phyloP scores from a whole-genome alignment of 2,888 invertebrate species.

The Dione vanillae region DNA sequence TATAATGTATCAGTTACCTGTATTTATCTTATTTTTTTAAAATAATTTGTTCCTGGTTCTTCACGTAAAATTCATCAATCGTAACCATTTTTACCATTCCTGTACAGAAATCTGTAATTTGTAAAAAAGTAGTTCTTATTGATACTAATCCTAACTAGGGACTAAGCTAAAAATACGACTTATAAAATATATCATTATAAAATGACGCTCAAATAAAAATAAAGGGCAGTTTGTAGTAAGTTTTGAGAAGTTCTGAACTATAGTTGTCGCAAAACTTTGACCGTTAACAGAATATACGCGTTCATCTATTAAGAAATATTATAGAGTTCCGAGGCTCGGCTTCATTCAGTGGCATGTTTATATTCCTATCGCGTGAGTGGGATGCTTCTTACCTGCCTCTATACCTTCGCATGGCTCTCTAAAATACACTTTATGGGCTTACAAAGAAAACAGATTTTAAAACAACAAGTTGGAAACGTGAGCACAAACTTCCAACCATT shows the following conservation, averaged over 20 bases:
- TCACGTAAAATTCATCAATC: too few species aligned
- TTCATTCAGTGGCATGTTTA: slow-evolving; percentile 56
- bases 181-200: slow-evolving; percentile 24
- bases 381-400: slow-evolving; percentile 49
- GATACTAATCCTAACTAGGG: not conserved
- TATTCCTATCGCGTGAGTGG: slow-evolving; percentile 59
- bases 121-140: not conserved
- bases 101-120: too few species aligned
- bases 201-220: slow-evolving; percentile 40
- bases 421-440: slow-evolving; percentile 59
- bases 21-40: too few species aligned
- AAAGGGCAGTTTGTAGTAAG: slow-evolving; percentile 40
- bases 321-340: slow-evolving; percentile 59
- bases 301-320: slow-evolving; percentile 77
- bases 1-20: too few species aligned
- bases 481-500: slow-evolving; percentile 62
- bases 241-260: slow-evolving; percentile 51
- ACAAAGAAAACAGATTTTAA: slow-evolving; percentile 57
- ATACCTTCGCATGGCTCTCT: slow-evolving; percentile 44
- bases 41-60: too few species aligned
- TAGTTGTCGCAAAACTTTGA: slow-evolving; percentile 70
- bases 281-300: slow-evolving; percentile 79
- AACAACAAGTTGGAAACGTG: slow-evolving; percentile 48
- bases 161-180: not conserved
- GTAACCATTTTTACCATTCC: too few species aligned